Base-by-base conservation (phyloP, 1,140 invertebrate species). In the Drosophila lacertosa region DNA sequence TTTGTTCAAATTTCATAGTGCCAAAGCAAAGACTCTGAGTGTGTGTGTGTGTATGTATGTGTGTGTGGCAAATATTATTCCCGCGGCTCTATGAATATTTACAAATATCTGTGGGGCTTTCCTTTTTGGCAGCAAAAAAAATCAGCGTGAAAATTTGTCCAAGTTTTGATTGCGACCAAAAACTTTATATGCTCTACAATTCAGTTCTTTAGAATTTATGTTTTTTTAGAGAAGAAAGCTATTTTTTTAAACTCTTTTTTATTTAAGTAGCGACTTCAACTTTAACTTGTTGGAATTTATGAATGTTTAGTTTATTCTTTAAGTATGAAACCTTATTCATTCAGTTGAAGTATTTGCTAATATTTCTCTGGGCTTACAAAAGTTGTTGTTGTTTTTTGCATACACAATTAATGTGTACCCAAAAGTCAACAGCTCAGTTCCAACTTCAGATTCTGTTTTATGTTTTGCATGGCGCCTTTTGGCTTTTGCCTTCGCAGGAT, bases 1-100 rank as follows among this genome's bases (percentile, higher is more conserved):
- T 63, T 65, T 37, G 16, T 50, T 67, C 44, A 57, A 50, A 70
- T 51, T 65, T 65, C 24, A 44, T 48, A 16, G 3, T 22, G 16
- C 6, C 54, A 20, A 16, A 11, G 6, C 37, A 20, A 9, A 4
- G 15, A 35, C 16, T 13, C n/a, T n/a, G n/a, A 13, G 18, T 39
- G 24, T 11, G 37, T 42, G n/a, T 26, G 13, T 26, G 16, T 44
- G 1, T 32, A 10, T n/a, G 18, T 15, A 44, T 50, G 44, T 22
- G 11, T 58, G 55, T 32, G 18, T 9, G 33, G 16, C 26, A 39
- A 44, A 47, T 48, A 57, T 26, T 11, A 35, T 55, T 45, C 40
- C 26, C 20, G 29, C 13, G 37, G 39, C 39, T 47, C 40, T 59
- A 59, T 70, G 45, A 70, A 74, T 65, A 70, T 70, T 74, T 59